Base-by-base conservation (phyloP, 2,888 invertebrate species). In the Patella depressa region DNA sequence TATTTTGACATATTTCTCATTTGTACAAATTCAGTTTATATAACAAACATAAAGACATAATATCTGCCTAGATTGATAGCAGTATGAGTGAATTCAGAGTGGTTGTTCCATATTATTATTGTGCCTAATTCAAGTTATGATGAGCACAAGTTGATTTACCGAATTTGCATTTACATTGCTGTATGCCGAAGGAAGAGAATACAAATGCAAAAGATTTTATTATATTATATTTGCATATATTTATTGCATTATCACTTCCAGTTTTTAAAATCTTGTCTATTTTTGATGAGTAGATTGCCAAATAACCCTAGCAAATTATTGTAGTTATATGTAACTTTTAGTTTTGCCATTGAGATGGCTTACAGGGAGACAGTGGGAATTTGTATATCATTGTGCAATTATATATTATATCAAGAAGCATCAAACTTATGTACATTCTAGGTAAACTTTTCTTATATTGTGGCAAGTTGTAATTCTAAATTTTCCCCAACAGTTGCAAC, bases 51-150 rank as follows among this genome's bases (percentile, higher is more conserved):
- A 45, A 9, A 65, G 65, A 65, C 65, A 65, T 65, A 65, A 65
- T 65, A 65, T 65, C 65, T 19, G 65, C 24, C 11, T 65, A 65
- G 65, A 65, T 19, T 24, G 24, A 65, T 24, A 45, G 24, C 24
- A 65, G 65, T 24, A 11, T 19, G 65, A 24, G 65, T 65, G 65
- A 65, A 12, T 19, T 65, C 65, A 24, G 14, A 65, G 19, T 24
- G 65, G 65, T 65, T 65, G 65, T 65, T 65, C 65, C 65, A 65
- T 65, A 45, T 45, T 45, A 45, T 65, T 65, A 65, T 65, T 65
- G 65, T 65, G 65, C 65, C 65, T 65, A 65, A 19, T 65, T 65
- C 65, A 65, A 65, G 24, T 45, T 45, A 65, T 65, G 65, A 65
- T 65, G 65, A 65, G 24, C 24, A 24, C 65, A 19, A 24, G 24